phyloP scores from a whole-genome alignment of 2,113 vertebrate genomes.

The Spilogale gracilis region DNA sequence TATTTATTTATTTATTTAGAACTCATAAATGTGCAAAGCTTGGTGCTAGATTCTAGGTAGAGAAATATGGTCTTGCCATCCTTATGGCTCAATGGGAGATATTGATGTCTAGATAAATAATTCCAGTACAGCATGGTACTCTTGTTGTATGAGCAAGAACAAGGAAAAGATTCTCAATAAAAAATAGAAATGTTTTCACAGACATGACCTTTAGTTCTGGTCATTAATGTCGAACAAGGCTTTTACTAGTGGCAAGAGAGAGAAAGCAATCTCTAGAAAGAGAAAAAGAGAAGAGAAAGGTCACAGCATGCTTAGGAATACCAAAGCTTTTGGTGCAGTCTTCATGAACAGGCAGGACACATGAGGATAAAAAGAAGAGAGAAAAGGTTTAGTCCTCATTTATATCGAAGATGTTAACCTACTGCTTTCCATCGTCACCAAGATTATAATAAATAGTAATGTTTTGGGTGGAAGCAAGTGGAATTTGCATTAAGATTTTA shows the following conservation, averaged over 20 bases:
- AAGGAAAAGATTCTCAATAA: neutral
- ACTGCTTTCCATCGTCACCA: neutral
- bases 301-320: neutral
- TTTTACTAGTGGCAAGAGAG: neutral
- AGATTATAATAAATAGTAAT: neutral
- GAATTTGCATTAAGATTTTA: neutral
- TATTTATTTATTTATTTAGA: neutral
- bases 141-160: neutral
- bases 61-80: neutral
- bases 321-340: neutral
- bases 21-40: neutral
- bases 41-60: neutral
- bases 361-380: neutral
- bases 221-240: constrained; percentile 53
- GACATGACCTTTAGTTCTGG: constrained; percentile 48
- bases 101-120: neutral
- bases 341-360: neutral
- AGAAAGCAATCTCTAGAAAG: neutral
- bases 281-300: neutral
- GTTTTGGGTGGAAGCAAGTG: neutral
- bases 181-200: constrained; percentile 37
- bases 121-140: neutral
- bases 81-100: neutral
- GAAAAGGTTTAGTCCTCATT: neutral
- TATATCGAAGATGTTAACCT: neutral